phyloP scores from a whole-genome alignment of 2,113 vertebrate genomes.

The Catharus minimus region DNA sequence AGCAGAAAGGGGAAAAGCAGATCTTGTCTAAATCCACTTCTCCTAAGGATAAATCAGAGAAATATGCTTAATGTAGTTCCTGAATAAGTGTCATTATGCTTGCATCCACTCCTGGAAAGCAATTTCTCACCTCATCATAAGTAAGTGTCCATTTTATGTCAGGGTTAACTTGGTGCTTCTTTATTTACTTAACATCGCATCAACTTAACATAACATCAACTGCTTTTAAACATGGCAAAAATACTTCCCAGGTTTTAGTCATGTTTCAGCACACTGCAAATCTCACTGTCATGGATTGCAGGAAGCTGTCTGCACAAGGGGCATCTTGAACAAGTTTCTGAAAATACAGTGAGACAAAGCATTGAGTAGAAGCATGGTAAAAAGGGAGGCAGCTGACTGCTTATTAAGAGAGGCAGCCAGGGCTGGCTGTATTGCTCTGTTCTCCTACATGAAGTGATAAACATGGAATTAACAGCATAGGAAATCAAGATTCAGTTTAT shows the following conservation, averaged over 20 bases:
- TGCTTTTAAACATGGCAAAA: not conserved
- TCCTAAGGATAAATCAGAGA: not conserved
- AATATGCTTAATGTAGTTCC: not conserved
- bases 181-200: not conserved
- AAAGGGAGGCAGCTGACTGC: not conserved
- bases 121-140: not conserved
- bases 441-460: not conserved
- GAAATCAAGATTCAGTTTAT: not conserved
- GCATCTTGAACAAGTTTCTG: not conserved
- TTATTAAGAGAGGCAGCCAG: not conserved
- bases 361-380: not conserved
- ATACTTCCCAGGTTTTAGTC: not conserved
- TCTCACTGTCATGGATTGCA: not conserved
- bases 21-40: not conserved
- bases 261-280: not conserved
- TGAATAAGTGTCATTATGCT: not conserved
- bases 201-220: not conserved
- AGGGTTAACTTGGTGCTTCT: not conserved
- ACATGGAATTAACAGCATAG: not conserved
- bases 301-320: not conserved
- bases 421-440: not conserved
- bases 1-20: not conserved
- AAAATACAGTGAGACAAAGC: not conserved
- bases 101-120: not conserved
- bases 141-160: not conserved